phyloP scores from a whole-genome alignment of 2,113 vertebrate species.

The Apodemus sylvaticus region DNA sequence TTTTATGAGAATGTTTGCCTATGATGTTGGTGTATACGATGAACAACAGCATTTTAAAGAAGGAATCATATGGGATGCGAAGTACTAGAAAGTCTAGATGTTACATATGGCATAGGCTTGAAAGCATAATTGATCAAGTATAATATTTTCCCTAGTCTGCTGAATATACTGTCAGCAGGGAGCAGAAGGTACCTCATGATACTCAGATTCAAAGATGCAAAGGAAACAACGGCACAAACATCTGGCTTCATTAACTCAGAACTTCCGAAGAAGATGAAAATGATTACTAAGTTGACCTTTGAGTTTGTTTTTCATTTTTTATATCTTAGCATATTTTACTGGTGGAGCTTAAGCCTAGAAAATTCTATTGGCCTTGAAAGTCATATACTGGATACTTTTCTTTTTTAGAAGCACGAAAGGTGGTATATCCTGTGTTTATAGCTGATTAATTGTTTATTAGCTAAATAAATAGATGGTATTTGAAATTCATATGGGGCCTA shows the following conservation, averaged over 20 bases:
- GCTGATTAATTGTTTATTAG: constrained; percentile 31
- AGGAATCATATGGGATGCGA: not conserved
- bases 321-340: constrained; percentile 10
- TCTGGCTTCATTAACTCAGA: not conserved
- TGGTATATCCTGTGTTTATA: not conserved
- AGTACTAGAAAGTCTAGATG: not conserved
- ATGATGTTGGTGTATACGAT: not conserved
- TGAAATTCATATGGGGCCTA: constrained; percentile 37
- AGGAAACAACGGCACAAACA: not conserved
- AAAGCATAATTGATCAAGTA: not conserved
- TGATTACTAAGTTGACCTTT: not conserved
- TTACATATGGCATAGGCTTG: not conserved
- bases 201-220: not conserved
- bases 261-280: not conserved
- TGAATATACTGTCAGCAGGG: not conserved
- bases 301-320: constrained; percentile 57
- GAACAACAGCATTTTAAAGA: not conserved
- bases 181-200: not conserved
- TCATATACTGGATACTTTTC: not conserved
- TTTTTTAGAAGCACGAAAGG: not conserved
- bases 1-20: not conserved
- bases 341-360: not conserved
- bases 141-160: not conserved
- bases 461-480: constrained; percentile 65
- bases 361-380: not conserved